Percentiles rank a stretch among this genome's conserved stretches.
Evolutionary conservation across 2,888 invertebrate species (phyloP).

Genomic region (Bugula neritina): DNA sequence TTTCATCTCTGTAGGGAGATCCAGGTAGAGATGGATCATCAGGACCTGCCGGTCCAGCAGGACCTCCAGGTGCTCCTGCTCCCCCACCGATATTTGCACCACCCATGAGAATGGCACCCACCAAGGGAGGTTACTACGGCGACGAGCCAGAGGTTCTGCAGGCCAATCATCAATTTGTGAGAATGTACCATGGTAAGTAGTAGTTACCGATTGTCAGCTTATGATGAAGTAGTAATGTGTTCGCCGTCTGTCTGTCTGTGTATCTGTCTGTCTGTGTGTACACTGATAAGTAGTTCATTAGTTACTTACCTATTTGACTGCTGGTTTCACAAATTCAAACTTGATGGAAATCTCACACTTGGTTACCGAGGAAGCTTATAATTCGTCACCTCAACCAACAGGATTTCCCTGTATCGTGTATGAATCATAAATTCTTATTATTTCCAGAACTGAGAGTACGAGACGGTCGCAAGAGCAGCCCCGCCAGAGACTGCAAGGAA

Average conservation of each 20-base stretch:
- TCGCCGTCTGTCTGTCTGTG: too few species aligned
- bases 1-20: conserved; percentile 24
- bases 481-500: conserved; percentile 21
- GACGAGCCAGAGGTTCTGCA: conserved; percentile 17
- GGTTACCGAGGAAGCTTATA: too few species aligned
- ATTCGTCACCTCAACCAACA: too few species aligned
- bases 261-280: too few species aligned
- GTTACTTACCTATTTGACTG: too few species aligned
- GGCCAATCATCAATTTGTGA: conserved; percentile 8
- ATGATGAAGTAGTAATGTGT: too few species aligned
- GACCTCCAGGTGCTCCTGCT: conserved; percentile 1
- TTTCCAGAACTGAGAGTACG: conserved; percentile 8
- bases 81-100: conserved; percentile 19
- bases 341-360: too few species aligned
- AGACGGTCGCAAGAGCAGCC: conserved; percentile 23
- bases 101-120: background rate
- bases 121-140: background rate
- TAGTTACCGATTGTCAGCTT: too few species aligned
- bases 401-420: too few species aligned
- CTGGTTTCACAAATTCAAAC: too few species aligned
- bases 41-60: conserved; percentile 7
- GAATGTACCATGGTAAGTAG: conserved; percentile 25
- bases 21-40: conserved; percentile 20
- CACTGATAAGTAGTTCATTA: too few species aligned
- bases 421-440: background rate